Conservation (phyloP, 2,113 vertebrate genomes). For the Propithecus coquereli region DNA sequence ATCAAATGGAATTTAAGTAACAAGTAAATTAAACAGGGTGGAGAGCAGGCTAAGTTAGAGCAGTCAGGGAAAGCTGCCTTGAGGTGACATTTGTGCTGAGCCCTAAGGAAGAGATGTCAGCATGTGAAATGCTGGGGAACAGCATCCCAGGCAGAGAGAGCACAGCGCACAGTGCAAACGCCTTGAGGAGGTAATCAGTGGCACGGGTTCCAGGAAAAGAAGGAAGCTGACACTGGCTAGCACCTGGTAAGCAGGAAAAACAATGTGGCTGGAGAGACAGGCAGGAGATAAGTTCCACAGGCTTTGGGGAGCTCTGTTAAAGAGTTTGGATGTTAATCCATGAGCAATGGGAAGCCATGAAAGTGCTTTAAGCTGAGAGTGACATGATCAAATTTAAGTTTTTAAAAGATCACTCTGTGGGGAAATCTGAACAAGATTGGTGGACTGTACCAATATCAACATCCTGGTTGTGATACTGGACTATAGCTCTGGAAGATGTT, state of each 20-base stretch:
- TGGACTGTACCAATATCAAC: no score
- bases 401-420: background rate
- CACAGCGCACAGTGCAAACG: background rate
- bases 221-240: background rate
- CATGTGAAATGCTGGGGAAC: background rate
- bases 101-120: background rate
- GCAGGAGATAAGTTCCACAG: background rate
- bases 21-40: background rate
- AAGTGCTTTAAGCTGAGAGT: background rate
- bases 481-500: background rate
- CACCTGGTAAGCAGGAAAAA: background rate
- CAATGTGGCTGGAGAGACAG: background rate
- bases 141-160: background rate
- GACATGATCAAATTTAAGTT: background rate
- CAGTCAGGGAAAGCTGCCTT: background rate
- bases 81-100: background rate
- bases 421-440: background rate
- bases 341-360: background rate
- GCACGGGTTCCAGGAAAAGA: no score
- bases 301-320: background rate
- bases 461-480: background rate
- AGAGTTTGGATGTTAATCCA: background rate
- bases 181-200: background rate
- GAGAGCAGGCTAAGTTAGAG: background rate
- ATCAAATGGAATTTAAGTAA: background rate